phyloP scores from a whole-genome alignment of 2,888 invertebrate genomes.

The Macaria liturata region DNA sequence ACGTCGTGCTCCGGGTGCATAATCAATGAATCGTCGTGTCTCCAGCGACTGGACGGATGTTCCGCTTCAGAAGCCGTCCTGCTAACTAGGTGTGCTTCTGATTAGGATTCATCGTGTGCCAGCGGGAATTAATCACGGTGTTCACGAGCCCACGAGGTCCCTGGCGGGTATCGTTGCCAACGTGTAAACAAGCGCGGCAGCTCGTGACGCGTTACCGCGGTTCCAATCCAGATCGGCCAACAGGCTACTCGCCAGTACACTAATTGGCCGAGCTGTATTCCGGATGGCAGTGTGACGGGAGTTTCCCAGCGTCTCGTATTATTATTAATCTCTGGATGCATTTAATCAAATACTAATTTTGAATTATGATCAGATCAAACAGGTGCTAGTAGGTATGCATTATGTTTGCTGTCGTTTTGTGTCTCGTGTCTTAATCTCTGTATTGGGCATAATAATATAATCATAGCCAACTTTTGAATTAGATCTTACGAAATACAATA shows the following conservation, averaged over 20 bases:
- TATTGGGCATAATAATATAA: no score
- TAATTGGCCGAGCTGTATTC: slow-evolving; percentile 51
- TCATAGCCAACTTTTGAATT: no score
- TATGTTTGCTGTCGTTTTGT: no score
- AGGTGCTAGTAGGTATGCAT: no score
- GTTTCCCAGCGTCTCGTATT: slow-evolving; percentile 54
- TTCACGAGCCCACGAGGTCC: slow-evolving; percentile 49
- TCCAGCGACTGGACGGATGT: slow-evolving; percentile 31
- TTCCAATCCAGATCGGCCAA: slow-evolving; percentile 39
- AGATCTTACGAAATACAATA: no score
- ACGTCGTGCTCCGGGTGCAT: slow-evolving; percentile 49
- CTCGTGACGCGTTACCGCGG: slow-evolving; percentile 44
- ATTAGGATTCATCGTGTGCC: slow-evolving; percentile 59
- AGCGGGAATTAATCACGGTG: slow-evolving; percentile 50
- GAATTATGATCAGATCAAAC: no score
- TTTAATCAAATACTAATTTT: no score
- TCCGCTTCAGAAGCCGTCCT: slow-evolving; percentile 30
- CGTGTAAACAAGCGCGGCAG: slow-evolving; percentile 59
- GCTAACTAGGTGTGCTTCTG: slow-evolving; percentile 38
- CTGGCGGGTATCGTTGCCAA: slow-evolving; percentile 55
- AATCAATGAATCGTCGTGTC: slow-evolving; percentile 30
- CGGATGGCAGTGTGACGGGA: slow-evolving; percentile 53
- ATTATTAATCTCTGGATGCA: neutral
- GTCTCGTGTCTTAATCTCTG: no score
- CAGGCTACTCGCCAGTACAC: slow-evolving; percentile 49